phyloP scores from a whole-genome alignment of 1,140 invertebrate species.

The Zaprionus ornatus region DNA sequence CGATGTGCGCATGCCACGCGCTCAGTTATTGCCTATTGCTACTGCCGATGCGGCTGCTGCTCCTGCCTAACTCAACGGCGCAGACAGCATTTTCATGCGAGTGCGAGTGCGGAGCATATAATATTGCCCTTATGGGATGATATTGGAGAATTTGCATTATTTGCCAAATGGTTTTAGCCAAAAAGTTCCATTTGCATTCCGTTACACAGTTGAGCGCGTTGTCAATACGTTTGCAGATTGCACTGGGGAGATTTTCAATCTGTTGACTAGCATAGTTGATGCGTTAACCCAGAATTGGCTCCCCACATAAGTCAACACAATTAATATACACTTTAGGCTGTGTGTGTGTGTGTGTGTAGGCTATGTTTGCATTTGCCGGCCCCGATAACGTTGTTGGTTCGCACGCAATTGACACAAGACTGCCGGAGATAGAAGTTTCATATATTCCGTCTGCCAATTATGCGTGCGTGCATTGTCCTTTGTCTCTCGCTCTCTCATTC shows the following conservation, averaged over 20 bases:
- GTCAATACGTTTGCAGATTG: neutral
- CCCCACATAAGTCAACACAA: slow-evolving; percentile 14
- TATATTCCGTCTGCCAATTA: slow-evolving; percentile 32
- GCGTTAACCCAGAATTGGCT: slow-evolving; percentile 19
- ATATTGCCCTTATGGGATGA: neutral
- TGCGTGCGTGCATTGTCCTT: slow-evolving; percentile 10
- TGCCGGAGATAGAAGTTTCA: slow-evolving; percentile 27
- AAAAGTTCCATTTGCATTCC: neutral
- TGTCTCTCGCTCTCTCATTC: neutral
- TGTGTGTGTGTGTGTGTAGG: slow-evolving; percentile 5
- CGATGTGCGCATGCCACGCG: slow-evolving; percentile 67
- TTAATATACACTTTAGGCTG: slow-evolving; percentile 28
- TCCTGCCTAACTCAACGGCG: slow-evolving; percentile 9
- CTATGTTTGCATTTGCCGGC: slow-evolving; percentile 33
- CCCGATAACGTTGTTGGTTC: slow-evolving; percentile 46
- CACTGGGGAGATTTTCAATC: neutral
- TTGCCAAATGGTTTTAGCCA: neutral
- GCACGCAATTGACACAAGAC: slow-evolving; percentile 46
- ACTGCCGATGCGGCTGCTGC: neutral
- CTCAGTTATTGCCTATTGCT: neutral
- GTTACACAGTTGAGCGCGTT: neutral
- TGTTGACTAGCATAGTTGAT: slow-evolving; percentile 9
- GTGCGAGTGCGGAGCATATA: slow-evolving; percentile 3
- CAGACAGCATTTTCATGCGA: slow-evolving; percentile 2
- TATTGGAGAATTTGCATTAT: slow-evolving; percentile 2